These are phyloP conservation scores for Echiichthys vipera DNA, from an alignment of 2,797 vertebrate species.

Conservation along the genomic window DNA sequence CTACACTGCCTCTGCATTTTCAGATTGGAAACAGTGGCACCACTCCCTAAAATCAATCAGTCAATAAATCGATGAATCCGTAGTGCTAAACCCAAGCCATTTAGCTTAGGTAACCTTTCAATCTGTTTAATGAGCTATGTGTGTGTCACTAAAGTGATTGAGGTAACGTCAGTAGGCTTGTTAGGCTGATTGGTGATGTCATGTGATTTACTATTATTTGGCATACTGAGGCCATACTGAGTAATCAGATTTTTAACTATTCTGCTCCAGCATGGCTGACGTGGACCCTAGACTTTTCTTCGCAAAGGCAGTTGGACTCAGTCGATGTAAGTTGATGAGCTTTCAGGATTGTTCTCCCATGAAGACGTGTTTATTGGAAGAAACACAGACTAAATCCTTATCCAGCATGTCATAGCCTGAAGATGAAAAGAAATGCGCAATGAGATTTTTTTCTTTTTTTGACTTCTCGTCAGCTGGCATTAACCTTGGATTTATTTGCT, in stretches of 20 bases:
- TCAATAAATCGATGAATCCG: constrained; percentile 52
- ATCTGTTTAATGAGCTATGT: constrained; percentile 63
- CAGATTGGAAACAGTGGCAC: constrained; percentile 32
- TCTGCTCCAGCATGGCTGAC: background rate
- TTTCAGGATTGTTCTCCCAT: constrained; percentile 13
- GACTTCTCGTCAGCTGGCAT: constrained; percentile 19
- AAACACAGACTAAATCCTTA: constrained; percentile 19
- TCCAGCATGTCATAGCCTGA: background rate
- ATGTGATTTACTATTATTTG: constrained; percentile 24
- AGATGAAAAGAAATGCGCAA: constrained; percentile 24
- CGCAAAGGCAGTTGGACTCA: constrained; percentile 16
- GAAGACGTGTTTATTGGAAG: constrained; percentile 20
- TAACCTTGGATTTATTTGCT: constrained; percentile 29
- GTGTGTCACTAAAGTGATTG: constrained; percentile 25
- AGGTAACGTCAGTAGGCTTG: constrained; percentile 34
- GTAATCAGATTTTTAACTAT: constrained; percentile 11
- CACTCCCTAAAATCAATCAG: constrained; percentile 53
- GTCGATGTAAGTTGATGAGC: constrained; percentile 20
- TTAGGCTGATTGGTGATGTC: constrained; percentile 18
- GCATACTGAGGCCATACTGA: background rate
- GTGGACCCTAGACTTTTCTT: constrained; percentile 1
- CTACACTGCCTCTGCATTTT: constrained; percentile 59
- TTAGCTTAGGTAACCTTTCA: constrained; percentile 62
- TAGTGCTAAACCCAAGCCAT: constrained; percentile 23
- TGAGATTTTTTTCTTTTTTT: constrained; percentile 1